A percentile compares a stretch with the other conserved stretches of the same genome.
Conservation (phyloP, 2,888 invertebrate species). For the Drosophila neoperkinsi region DNA sequence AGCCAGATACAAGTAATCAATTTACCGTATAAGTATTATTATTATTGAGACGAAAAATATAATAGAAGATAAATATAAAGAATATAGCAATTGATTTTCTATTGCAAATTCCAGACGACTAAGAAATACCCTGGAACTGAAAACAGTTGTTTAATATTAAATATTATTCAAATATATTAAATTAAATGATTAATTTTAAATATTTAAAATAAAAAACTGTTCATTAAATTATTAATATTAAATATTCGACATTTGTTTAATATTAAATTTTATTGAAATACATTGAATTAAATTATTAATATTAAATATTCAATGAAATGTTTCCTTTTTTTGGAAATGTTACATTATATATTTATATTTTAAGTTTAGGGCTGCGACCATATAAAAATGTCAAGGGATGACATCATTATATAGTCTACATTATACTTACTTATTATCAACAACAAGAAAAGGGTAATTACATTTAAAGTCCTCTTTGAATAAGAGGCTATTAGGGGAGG, state of each 20-base stretch:
- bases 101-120: neutral
- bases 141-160: neutral
- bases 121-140: neutral
- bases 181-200: neutral
- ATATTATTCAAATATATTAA: neutral
- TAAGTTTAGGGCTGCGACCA: neutral
- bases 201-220: neutral
- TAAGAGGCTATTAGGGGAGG: slow-evolving; percentile 44
- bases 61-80: neutral
- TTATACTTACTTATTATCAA: slow-evolving; percentile 7
- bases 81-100: neutral
- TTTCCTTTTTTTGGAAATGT: neutral
- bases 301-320: neutral
- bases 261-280: neutral
- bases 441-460: slow-evolving; percentile 31
- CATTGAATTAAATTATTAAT: neutral
- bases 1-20: slow-evolving; percentile 4
- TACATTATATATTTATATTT: neutral
- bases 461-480: slow-evolving; percentile 14
- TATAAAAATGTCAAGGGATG: slow-evolving; percentile 18
- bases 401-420: neutral
- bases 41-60: neutral
- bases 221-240: neutral
- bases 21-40: slow-evolving; percentile 6
- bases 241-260: neutral